Evolutionary conservation across 1,140 invertebrate species (phyloP), one percentile per base, ranked within the genome.

Genomic region (Lerema accius): DNA sequence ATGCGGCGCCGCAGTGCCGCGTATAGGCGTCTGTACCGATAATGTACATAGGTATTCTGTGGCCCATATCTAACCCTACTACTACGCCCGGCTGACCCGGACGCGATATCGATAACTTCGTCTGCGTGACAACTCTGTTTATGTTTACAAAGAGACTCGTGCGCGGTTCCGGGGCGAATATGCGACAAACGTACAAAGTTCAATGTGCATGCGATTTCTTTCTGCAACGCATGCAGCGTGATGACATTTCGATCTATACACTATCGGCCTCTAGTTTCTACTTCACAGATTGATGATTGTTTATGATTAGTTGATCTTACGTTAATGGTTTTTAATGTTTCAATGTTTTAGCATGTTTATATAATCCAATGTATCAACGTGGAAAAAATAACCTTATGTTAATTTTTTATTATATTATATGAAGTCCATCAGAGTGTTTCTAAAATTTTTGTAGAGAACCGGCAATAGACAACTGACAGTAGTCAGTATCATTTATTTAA

Each of bases 111-210:
- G 77, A 80, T 84, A 82, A 78, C 60, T 76, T 69, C 78, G 78
- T 82, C 79, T 82, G 81, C 81, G 79, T 84, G 81, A 78, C 78
- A 73, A 76, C 71, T 75, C 61, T 82, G 71, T 80, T 80, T 83
- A 75, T 79, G 66, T 80, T 76, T 76, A 81, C 66, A 67, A 37
- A 63, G 60, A 51, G 56, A 67, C 74, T 65, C 66, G 69, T 78
- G 67, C 70, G 58, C 23, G 59, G 39, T 56, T 56, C 51, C 51
- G 51, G 51, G 51, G 51, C 37, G 37, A 56, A 56, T 56, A 39
- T 26, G 51, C 51, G 51, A 56, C 51, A 16, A 9, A 42, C 39
- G 39, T 7, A 28, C 51, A 56, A 56, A 43, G 51, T 56, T 56
- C 51, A 56, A 43, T 35, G 23, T 3, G 39, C 51, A 56, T 42